phyloP scores from a whole-genome alignment of 2,797 vertebrate species.

The Danio aesculapii region DNA sequence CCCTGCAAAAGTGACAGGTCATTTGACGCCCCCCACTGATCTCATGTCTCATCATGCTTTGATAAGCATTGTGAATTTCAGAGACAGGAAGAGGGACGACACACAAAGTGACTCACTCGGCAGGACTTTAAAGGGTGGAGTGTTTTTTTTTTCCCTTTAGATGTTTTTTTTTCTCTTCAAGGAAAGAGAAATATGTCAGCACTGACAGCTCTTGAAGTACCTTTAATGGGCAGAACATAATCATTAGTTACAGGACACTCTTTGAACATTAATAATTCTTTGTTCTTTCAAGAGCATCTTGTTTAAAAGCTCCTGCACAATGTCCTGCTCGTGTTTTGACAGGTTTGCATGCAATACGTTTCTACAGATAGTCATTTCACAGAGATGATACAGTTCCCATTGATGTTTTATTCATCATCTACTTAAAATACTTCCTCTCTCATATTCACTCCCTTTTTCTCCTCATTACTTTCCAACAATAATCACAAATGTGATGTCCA shows the following conservation, averaged over 20 bases:
- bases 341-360: conserved; percentile 51
- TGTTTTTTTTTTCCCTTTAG: conserved; percentile 4
- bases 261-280: conserved; percentile 39
- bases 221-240: conserved; percentile 81
- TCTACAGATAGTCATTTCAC: conserved; percentile 43
- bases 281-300: conserved; percentile 48
- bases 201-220: conserved; percentile 80
- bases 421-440: conserved; percentile 4
- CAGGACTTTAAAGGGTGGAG: conserved; percentile 41
- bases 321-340: conserved; percentile 41
- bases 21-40: conserved; percentile 36
- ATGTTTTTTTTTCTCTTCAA: conserved; percentile 52
- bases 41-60: conserved; percentile 63
- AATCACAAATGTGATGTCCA: conserved; percentile 34
- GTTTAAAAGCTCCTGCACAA: conserved; percentile 31
- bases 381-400: conserved; percentile 33
- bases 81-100: conserved; percentile 41
- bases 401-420: conserved; percentile 47
- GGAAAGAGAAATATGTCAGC: conserved; percentile 76
- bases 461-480: conserved; percentile 32
- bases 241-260: conserved; percentile 78
- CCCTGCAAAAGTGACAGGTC: conserved; percentile 43
- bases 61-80: conserved; percentile 58
- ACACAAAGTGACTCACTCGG: conserved; percentile 67
- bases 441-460: background rate